phyloP scores from a whole-genome alignment of 2,888 invertebrate genomes.

The Drosophila affinis region DNA sequence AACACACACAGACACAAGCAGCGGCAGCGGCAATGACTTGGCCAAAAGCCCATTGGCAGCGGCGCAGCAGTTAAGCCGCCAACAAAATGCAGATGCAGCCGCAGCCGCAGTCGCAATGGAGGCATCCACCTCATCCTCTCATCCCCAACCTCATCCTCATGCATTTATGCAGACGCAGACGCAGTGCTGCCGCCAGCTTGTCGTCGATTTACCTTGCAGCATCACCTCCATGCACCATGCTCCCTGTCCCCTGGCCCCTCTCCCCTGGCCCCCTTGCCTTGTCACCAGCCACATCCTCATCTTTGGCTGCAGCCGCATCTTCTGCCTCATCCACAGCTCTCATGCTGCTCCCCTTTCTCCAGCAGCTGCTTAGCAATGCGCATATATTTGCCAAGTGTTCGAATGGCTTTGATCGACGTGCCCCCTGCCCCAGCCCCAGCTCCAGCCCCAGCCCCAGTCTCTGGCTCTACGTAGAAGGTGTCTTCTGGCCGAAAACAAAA shows the following conservation, averaged over 20 bases:
- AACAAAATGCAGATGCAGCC: constrained; percentile 61
- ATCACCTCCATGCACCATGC: not conserved
- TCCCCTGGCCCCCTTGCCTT: not conserved
- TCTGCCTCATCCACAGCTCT: constrained; percentile 1
- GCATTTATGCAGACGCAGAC: constrained; percentile 68
- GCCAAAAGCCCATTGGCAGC: constrained; percentile 70
- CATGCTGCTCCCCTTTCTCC: constrained; percentile 15
- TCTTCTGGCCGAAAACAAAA: constrained; percentile 32
- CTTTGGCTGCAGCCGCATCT: constrained; percentile 1
- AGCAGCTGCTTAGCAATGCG: constrained; percentile 59
- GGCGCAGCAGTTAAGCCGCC: constrained; percentile 43
- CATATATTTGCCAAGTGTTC: constrained; percentile 74
- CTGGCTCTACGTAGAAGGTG: constrained; percentile 40
- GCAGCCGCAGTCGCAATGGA: constrained; percentile 52
- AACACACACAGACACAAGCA: constrained; percentile 11
- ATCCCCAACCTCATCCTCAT: constrained; percentile 68
- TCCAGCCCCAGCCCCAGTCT: constrained; percentile 21
- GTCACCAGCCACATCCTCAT: not conserved
- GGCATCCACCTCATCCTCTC: constrained; percentile 26
- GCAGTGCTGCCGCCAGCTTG: constrained; percentile 55
- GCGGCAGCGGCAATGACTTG: constrained; percentile 66
- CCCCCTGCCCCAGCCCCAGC: constrained; percentile 22
- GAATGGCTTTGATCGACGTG: constrained; percentile 72
- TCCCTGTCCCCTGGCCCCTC: not conserved
- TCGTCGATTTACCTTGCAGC: constrained; percentile 60